Percentiles rank a stretch among this genome's conserved stretches.
Evolutionary conservation across 1,140 invertebrate genomes (phyloP).

Genomic region (Drosophila burlai): DNA sequence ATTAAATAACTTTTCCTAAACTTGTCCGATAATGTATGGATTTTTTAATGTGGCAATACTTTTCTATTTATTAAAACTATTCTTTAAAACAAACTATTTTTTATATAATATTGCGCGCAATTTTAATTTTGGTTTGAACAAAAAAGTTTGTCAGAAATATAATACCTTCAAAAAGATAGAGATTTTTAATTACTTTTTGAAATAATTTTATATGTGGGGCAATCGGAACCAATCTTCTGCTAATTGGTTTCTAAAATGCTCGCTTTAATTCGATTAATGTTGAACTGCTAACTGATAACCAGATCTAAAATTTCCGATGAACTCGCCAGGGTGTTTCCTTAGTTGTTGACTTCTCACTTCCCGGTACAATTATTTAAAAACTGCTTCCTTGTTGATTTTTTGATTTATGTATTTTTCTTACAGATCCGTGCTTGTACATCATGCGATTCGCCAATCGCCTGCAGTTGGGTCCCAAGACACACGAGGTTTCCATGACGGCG

Average conservation of each 20-base stretch:
- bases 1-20: too few species aligned
- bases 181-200: neutral
- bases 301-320: neutral
- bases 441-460: slow-evolving; percentile 97
- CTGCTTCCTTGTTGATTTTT: slow-evolving; percentile 37
- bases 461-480: slow-evolving; percentile 96
- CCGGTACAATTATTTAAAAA: slow-evolving; percentile 8
- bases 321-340: slow-evolving; percentile 4
- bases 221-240: neutral
- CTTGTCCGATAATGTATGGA: too few species aligned
- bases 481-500: slow-evolving; percentile 98
- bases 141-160: too few species aligned
- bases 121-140: neutral
- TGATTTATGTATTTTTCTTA: slow-evolving; percentile 56
- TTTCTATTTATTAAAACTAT: too few species aligned
- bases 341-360: neutral
- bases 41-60: too few species aligned
- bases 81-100: too few species aligned
- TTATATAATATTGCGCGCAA: too few species aligned
- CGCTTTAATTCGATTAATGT: slow-evolving; percentile 13
- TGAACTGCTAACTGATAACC: neutral
- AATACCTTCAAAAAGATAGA: too few species aligned
- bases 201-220: neutral
- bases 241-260: slow-evolving; percentile 10
- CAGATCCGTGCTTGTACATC: slow-evolving; percentile 98